Conservation (phyloP, 2,888 invertebrate genomes). For the Emmelina monodactyla region DNA sequence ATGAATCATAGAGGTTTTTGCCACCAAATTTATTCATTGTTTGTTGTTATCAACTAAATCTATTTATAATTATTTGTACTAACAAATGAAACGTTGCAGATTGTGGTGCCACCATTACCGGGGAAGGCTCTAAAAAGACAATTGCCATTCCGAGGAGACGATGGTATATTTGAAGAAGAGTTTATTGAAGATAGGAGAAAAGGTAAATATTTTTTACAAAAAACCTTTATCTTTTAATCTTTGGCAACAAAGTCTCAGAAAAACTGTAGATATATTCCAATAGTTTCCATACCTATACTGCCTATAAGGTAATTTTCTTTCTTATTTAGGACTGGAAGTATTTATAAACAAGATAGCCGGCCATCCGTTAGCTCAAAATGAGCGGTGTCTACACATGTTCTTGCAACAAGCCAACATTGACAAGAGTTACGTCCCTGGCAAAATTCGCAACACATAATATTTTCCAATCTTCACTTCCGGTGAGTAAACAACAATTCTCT, state of each 20-base stretch:
- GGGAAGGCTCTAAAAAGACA: slow-evolving; percentile 99
- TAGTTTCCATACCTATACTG: no score
- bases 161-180: slow-evolving; percentile 99
- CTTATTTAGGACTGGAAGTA: slow-evolving; percentile 80
- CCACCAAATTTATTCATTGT: background rate
- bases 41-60: background rate
- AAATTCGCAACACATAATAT: slow-evolving; percentile 93
- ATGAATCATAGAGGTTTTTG: no score
- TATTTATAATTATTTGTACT: background rate
- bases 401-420: slow-evolving; percentile 97
- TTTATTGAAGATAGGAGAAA: slow-evolving; percentile 99
- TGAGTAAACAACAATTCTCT: slow-evolving; percentile 31
- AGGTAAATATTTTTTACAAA: no score
- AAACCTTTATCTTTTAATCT: no score
- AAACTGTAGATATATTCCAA: no score
- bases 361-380: slow-evolving; percentile 98
- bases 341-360: slow-evolving; percentile 99
- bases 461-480: slow-evolving; percentile 18
- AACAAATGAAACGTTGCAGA: slow-evolving; percentile 61
- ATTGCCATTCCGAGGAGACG: slow-evolving; percentile 97
- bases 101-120: slow-evolving; percentile 97
- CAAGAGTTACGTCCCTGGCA: slow-evolving; percentile 99
- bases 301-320: no score
- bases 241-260: no score
- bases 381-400: slow-evolving; percentile 99